Conservation (phyloP, 2,797 vertebrate genomes). For the Myiotriccus ornatus region DNA sequence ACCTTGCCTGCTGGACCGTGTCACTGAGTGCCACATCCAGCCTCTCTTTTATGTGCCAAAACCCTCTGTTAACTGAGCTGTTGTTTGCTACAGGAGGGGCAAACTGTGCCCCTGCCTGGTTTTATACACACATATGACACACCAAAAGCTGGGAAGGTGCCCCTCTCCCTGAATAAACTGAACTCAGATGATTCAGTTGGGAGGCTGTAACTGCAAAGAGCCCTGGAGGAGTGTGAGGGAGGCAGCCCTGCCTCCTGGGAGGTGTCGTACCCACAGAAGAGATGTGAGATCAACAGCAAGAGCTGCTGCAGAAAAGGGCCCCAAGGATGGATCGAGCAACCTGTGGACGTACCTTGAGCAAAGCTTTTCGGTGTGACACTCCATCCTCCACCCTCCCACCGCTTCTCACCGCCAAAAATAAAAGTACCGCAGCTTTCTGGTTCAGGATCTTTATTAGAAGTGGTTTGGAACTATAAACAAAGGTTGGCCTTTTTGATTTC, state of each 20-base stretch:
- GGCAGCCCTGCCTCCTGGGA: neutral
- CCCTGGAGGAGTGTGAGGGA: neutral
- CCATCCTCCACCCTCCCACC: neutral
- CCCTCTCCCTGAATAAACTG: neutral
- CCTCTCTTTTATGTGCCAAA: neutral
- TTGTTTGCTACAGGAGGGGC: fast-evolving
- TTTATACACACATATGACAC: neutral
- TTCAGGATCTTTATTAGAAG: neutral
- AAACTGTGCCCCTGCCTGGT: neutral
- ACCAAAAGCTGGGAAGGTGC: neutral
- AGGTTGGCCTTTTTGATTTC: constrained; percentile 3
- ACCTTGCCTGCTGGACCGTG: too few species aligned
- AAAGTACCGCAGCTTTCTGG: neutral
- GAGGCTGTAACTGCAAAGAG: neutral
- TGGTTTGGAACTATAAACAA: neutral
- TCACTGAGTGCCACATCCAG: too few species aligned
- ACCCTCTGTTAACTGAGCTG: fast-evolving
- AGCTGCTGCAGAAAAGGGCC: neutral
- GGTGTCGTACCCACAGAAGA: neutral
- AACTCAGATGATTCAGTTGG: neutral
- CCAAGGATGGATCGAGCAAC: neutral
- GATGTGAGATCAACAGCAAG: neutral
- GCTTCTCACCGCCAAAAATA: neutral
- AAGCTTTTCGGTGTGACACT: neutral
- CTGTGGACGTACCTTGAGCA: neutral